These are phyloP conservation scores for Esox masquinongy DNA, from an alignment of 2,797 vertebrate species.

Conservation along the genomic window DNA sequence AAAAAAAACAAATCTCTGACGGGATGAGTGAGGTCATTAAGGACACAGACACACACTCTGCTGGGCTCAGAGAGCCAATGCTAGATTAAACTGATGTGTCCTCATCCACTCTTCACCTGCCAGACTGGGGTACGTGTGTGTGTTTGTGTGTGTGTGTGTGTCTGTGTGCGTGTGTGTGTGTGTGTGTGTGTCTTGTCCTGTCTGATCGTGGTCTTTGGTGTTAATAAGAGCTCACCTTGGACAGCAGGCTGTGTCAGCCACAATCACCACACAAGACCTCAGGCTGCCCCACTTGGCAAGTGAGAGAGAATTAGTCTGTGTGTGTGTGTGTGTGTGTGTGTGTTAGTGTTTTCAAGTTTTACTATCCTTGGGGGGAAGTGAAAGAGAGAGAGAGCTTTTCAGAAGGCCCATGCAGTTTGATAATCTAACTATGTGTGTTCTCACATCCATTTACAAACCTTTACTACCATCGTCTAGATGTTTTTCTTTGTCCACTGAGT, in stretches of 20 bases:
- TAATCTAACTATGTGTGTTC: background rate
- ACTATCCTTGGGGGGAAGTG: background rate
- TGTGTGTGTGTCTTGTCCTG: constrained; percentile 8
- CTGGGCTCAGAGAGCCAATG: background rate
- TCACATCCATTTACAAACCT: background rate
- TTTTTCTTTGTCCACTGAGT: background rate
- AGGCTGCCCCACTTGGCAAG: constrained; percentile 74
- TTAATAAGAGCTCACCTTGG: constrained; percentile 68
- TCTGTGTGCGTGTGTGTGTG: constrained; percentile 31
- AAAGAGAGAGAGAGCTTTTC: background rate
- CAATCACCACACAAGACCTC: constrained; percentile 73
- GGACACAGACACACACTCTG: constrained; percentile 14
- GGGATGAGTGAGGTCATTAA: constrained; percentile 26
- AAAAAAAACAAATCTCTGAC: constrained; percentile 37
- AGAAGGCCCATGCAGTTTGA: background rate
- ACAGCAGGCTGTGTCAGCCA: constrained; percentile 70
- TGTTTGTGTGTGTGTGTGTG: constrained; percentile 1
- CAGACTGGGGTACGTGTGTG: constrained; percentile 49
- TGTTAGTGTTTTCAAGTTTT: too few relatives aligned
- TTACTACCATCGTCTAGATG: background rate
- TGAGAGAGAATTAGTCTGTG: too few relatives aligned
- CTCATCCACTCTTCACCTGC: constrained; percentile 51
- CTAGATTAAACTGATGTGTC: constrained; percentile 35
- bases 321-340: too few relatives aligned
- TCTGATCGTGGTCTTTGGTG: constrained; percentile 24